phyloP scores from a whole-genome alignment of 2,113 vertebrate species.

The Scartelaos histophorus region DNA sequence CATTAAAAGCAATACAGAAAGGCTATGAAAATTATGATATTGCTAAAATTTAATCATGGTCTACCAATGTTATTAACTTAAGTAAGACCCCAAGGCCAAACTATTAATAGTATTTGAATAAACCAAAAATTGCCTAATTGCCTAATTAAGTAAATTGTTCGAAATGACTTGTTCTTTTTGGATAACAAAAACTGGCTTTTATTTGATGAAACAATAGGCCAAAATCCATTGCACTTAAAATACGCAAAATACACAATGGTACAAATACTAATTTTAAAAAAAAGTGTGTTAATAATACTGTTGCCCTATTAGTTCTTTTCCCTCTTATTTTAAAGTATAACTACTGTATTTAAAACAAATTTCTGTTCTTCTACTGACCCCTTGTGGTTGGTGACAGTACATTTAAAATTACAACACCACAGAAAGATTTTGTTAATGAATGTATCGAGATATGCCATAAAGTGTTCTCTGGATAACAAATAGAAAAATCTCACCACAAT shows the following conservation, averaged over 20 bases:
- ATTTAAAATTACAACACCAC: background rate
- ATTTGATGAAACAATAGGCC: background rate
- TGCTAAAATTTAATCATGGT: background rate
- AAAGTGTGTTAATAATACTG: no score
- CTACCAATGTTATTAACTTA: background rate
- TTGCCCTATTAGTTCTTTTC: no score
- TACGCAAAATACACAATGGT: no score
- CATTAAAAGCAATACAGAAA: no score
- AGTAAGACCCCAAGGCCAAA: background rate
- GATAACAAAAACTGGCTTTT: background rate
- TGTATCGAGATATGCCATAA: background rate
- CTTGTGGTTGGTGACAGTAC: background rate
- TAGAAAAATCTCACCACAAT: background rate
- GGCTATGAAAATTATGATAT: no score
- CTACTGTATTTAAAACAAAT: background rate
- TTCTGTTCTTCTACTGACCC: background rate
- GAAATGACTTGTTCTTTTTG: slow-evolving; percentile 3
- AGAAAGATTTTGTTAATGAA: background rate
- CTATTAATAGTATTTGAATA: background rate
- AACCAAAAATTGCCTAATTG: no score
- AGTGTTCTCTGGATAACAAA: background rate
- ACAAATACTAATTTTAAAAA: no score
- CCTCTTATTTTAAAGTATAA: no score
- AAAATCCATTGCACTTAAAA: no score
- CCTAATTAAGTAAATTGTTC: background rate